Evolutionary conservation across 2,113 vertebrate species (phyloP).

Genomic region (Epinephelus moara): DNA sequence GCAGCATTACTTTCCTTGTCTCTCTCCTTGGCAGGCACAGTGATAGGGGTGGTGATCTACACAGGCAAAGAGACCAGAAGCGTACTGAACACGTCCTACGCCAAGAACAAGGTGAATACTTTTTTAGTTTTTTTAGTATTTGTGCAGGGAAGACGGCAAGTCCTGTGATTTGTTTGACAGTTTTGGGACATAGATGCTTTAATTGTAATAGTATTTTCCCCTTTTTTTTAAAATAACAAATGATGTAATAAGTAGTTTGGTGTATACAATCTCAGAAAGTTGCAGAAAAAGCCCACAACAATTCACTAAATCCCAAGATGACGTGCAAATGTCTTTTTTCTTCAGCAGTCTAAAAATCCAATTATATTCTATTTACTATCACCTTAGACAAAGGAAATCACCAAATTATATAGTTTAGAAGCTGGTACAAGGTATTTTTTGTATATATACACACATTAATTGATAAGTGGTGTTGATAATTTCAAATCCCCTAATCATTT

Average conservation of each 20-base stretch:
- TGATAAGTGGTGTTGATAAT: no score
- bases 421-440: background rate
- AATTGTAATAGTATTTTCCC: background rate
- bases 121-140: background rate
- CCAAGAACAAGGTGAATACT: slow-evolving; percentile 94
- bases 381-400: background rate
- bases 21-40: slow-evolving; percentile 90
- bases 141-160: background rate
- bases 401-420: background rate
- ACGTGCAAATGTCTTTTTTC: no score
- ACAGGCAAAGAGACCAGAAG: slow-evolving; percentile 98
- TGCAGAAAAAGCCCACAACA: no score
- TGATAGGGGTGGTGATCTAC: slow-evolving; percentile 98
- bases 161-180: background rate
- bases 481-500: no score
- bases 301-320: background rate
- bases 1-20: slow-evolving; percentile 69
- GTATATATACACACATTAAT: no score
- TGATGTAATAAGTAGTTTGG: background rate
- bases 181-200: background rate
- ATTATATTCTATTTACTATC: background rate
- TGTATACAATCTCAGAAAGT: background rate
- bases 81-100: slow-evolving; percentile 96
- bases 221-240: background rate
- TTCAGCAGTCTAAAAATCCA: no score